phyloP scores from a whole-genome alignment of 2,888 invertebrate genomes.

The Drosophila greeni region DNA sequence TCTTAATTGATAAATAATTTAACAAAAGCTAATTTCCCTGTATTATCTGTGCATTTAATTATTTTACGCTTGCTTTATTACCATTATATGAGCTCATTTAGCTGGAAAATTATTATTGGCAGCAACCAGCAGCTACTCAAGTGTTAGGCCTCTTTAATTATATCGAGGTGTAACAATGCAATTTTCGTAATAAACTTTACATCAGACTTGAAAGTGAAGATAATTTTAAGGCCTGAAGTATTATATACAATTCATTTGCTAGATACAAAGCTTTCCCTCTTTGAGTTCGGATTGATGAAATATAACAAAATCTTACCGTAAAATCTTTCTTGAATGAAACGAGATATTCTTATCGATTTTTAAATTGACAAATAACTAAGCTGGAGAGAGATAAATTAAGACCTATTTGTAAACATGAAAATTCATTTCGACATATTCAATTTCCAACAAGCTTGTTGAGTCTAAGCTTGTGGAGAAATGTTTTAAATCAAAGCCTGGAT shows the following conservation, averaged over 20 bases:
- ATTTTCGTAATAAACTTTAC: slow-evolving; percentile 1
- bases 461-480: background rate
- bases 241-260: background rate
- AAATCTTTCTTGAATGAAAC: background rate
- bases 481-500: background rate
- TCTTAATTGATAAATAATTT: background rate
- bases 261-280: background rate
- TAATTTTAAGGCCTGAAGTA: background rate
- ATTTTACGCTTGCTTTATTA: slow-evolving; percentile 3
- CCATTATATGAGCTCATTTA: background rate
- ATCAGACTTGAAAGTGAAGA: background rate
- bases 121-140: slow-evolving; percentile 7
- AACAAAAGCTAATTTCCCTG: background rate
- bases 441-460: background rate
- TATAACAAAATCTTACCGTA: background rate
- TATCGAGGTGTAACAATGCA: background rate
- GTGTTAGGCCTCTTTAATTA: slow-evolving; percentile 11
- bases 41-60: background rate
- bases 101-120: slow-evolving; percentile 8
- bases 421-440: background rate
- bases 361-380: background rate
- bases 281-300: background rate
- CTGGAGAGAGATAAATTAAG: background rate
- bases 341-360: background rate
- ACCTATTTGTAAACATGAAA: background rate